phyloP scores from a whole-genome alignment of 2,113 vertebrate species.

The Microcebus murinus region DNA sequence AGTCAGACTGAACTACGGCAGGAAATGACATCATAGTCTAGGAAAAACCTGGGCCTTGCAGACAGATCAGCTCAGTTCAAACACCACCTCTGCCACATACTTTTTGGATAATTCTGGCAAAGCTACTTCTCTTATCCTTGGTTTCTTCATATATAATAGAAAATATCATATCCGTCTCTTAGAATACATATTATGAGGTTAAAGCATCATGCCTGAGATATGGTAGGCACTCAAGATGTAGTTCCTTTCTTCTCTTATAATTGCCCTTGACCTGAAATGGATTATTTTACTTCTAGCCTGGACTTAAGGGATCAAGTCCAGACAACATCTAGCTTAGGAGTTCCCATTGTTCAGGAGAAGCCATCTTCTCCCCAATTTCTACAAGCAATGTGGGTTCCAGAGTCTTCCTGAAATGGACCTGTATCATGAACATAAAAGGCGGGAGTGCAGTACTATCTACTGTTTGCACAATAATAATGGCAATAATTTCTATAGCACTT shows the following conservation, averaged over 20 bases:
- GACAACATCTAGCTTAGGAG: not conserved
- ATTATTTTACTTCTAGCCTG: not conserved
- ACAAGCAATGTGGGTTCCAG: not conserved
- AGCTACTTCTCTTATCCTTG: not conserved
- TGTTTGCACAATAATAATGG: not conserved
- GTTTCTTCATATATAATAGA: not conserved
- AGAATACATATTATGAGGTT: not conserved
- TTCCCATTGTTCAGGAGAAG: not conserved
- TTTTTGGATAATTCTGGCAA: not conserved
- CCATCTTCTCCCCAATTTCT: not conserved
- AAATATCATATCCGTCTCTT: not conserved
- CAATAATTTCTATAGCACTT: not conserved
- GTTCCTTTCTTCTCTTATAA: not conserved
- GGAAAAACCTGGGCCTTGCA: not conserved
- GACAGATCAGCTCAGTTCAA: not conserved
- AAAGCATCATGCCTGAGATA: not conserved
- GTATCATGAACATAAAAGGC: too few relatives aligned
- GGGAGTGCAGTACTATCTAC: not conserved
- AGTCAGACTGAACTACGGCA: not conserved
- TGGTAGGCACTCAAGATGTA: not conserved
- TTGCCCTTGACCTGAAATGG: not conserved
- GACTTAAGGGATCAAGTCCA: not conserved
- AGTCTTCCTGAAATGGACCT: not conserved
- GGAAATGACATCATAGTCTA: not conserved
- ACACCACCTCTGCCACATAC: not conserved